Conservation (phyloP, 92 coral and sea anemone genomes). For the Diadumene lineata region DNA sequence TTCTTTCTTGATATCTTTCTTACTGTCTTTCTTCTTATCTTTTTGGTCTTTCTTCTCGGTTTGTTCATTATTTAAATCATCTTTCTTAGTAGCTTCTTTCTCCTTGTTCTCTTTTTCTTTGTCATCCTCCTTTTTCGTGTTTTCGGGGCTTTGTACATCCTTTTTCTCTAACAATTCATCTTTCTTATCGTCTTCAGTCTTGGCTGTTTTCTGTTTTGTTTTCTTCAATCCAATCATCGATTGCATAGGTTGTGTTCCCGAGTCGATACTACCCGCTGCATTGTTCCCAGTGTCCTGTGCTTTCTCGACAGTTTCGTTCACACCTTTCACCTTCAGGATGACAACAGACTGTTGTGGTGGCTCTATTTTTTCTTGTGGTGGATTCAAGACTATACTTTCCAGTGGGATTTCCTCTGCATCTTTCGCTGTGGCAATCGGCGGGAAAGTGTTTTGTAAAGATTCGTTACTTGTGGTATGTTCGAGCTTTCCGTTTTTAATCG, state of each 20-base stretch:
- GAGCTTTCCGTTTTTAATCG: constrained; percentile 30
- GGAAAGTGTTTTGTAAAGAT: constrained; percentile 9
- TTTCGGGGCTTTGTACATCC: neutral
- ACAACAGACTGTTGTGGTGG: constrained; percentile 1
- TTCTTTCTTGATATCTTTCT: constrained; percentile 24
- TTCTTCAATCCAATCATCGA: constrained; percentile 67
- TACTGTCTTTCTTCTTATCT: constrained; percentile 23
- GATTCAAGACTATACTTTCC: neutral
- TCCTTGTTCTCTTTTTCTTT: constrained; percentile 27
- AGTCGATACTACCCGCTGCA: constrained; percentile 39
- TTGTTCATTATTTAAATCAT: constrained; percentile 25
- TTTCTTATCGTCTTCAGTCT: constrained; percentile 21
- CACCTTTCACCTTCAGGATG: constrained; percentile 13
- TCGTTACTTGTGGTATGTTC: constrained; percentile 5
- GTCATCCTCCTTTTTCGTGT: constrained; percentile 22
- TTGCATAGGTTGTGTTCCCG: constrained; percentile 71
- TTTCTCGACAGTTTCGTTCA: neutral
- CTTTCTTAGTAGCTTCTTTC: constrained; percentile 14
- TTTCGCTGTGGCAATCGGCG: constrained; percentile 14
- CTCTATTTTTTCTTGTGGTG: neutral
- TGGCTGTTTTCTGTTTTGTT: constrained; percentile 29
- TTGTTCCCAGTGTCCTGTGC: constrained; percentile 15
- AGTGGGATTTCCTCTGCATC: neutral
- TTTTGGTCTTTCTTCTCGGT: constrained; percentile 18
- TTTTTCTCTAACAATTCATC: neutral